Evolutionary conservation across 2,113 vertebrate species (phyloP).

Genomic region (Odontesthes bonariensis): DNA sequence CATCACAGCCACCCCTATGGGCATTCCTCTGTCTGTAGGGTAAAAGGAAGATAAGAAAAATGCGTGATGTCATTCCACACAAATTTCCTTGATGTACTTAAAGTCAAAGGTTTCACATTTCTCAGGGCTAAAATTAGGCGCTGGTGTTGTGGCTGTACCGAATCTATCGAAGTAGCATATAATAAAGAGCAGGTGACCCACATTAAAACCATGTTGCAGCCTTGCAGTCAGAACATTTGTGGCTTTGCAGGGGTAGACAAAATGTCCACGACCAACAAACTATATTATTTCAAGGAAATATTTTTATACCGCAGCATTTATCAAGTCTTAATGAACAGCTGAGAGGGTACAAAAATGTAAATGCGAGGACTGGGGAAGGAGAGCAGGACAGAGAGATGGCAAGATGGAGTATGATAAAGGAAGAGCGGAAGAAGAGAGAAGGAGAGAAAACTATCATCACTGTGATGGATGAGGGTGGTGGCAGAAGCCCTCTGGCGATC

Average conservation of each 20-base stretch:
- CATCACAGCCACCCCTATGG: neutral
- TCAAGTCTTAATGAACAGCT: slow-evolving; percentile 75
- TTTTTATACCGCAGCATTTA: slow-evolving; percentile 71
- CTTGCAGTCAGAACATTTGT: slow-evolving; percentile 24
- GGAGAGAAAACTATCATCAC: slow-evolving; percentile 64
- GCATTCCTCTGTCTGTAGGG: slow-evolving; percentile 1
- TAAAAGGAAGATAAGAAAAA: slow-evolving; percentile 12
- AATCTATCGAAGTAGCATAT: slow-evolving; percentile 57
- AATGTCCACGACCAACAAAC: slow-evolving; percentile 70
- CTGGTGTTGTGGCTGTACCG: slow-evolving; percentile 16
- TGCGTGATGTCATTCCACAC: slow-evolving; percentile 31
- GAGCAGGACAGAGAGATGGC: slow-evolving; percentile 55
- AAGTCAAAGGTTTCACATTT: slow-evolving; percentile 54
- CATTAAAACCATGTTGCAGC: slow-evolving; percentile 37
- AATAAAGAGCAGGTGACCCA: slow-evolving; percentile 66
- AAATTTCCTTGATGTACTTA: slow-evolving; percentile 28
- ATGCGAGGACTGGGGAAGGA: slow-evolving; percentile 41
- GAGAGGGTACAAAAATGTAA: slow-evolving; percentile 70
- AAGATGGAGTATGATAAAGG: slow-evolving; percentile 18
- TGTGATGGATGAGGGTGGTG: slow-evolving; percentile 74
- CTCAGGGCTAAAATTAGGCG: slow-evolving; percentile 43
- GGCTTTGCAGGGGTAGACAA: slow-evolving; percentile 28
- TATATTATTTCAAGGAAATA: slow-evolving; percentile 74
- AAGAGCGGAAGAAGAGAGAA: neutral
- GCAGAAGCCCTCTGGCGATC: slow-evolving; percentile 68